These are phyloP conservation scores for Melierax canorus DNA, from an alignment of 2,113 vertebrate species.

Conservation along the genomic window DNA sequence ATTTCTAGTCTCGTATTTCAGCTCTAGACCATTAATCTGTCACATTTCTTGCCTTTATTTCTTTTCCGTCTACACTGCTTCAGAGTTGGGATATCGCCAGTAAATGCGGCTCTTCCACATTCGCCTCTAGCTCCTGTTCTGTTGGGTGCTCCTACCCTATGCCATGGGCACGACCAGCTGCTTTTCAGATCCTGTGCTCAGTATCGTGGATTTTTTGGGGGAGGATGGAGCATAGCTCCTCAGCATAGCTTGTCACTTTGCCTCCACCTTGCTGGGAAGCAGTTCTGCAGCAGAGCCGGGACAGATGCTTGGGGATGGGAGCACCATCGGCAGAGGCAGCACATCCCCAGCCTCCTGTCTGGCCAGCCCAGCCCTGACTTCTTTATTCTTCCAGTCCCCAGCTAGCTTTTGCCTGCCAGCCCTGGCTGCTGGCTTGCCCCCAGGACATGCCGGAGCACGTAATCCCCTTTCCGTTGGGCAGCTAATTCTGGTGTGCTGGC, in stretches of 20 bases:
- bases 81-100: background rate
- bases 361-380: background rate
- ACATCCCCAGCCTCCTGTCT: background rate
- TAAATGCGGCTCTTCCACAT: background rate
- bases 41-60: constrained; percentile 8
- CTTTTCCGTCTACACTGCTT: background rate
- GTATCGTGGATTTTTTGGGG: too few relatives aligned
- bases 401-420: background rate
- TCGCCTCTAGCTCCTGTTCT: accelerated
- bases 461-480: background rate
- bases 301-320: background rate
- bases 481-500: background rate
- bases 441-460: background rate
- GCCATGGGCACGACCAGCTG: background rate
- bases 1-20: constrained; percentile 44
- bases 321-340: background rate
- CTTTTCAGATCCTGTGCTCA: background rate
- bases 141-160: background rate
- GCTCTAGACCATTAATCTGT: constrained; percentile 18
- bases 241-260: background rate
- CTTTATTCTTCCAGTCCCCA: background rate
- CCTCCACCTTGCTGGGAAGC: background rate
- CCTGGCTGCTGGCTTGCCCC: background rate
- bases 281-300: background rate
- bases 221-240: background rate